Evolutionary conservation across 2,888 invertebrate species (phyloP).

Genomic region (Drosophila borborema): DNA sequence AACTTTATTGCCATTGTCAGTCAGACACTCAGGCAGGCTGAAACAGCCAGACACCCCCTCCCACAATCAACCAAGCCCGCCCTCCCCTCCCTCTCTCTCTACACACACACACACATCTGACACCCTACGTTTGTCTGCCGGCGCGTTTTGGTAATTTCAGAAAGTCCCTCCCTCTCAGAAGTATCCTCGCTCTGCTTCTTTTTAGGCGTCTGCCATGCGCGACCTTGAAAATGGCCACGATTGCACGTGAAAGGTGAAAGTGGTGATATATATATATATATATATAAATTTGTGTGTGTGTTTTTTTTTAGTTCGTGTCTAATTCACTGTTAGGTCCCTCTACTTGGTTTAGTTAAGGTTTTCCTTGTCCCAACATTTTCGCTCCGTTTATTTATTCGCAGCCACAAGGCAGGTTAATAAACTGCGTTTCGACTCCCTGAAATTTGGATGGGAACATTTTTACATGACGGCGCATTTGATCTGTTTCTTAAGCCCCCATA

Average conservation of each 20-base stretch:
- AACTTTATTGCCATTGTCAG: constrained; percentile 78
- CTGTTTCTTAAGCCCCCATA: neutral
- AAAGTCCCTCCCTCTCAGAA: neutral
- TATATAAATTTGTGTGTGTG: constrained; percentile 4
- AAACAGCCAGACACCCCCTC: neutral
- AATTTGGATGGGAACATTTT: neutral
- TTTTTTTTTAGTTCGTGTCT: constrained; percentile 35
- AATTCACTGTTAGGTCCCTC: constrained; percentile 42
- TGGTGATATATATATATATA: constrained; percentile 36
- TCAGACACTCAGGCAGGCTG: constrained; percentile 32
- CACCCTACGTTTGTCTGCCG: constrained; percentile 36
- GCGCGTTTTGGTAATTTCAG: constrained; percentile 72
- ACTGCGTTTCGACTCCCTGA: constrained; percentile 29
- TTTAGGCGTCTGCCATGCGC: constrained; percentile 63
- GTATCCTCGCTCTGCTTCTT: constrained; percentile 26
- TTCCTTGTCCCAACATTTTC: constrained; percentile 33
- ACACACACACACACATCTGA: neutral
- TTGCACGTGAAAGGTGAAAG: constrained; percentile 76
- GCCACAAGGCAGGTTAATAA: constrained; percentile 50
- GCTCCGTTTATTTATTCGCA: neutral
- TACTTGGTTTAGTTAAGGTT: constrained; percentile 1
- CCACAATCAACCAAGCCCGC: neutral
- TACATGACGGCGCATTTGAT: neutral
- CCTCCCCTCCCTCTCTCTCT: neutral
- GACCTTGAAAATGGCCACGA: constrained; percentile 76